A percentile compares a stretch with the other conserved stretches of the same genome.
Evolutionary conservation across 2,797 vertebrate species (phyloP).

Genomic region (Hydrocynus forskahlii): DNA sequence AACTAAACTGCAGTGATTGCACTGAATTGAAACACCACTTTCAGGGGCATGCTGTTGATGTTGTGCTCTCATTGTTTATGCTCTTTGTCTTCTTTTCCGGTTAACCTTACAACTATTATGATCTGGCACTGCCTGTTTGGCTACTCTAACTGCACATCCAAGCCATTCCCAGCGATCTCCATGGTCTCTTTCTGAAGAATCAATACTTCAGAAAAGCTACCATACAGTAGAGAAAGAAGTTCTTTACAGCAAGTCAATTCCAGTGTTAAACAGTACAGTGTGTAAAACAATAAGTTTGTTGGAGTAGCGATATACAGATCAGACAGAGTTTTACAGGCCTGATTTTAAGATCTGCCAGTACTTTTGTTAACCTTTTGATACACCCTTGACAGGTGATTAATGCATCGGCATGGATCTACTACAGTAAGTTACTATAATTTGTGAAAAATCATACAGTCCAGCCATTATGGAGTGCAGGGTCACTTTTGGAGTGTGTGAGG

Average conservation of each 20-base stretch:
- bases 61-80: conserved; percentile 19
- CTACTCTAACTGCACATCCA: conserved; percentile 6
- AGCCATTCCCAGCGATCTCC: not conserved
- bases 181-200: not conserved
- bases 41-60: conserved; percentile 3
- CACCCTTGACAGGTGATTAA: conserved; percentile 22
- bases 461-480: conserved; percentile 38
- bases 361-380: not conserved
- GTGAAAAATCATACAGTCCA: conserved; percentile 27
- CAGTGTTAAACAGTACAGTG: not conserved
- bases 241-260: not conserved
- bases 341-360: conserved; percentile 10
- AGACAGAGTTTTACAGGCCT: not conserved
- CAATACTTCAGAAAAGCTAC: not conserved
- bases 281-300: not conserved
- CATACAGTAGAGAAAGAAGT: not conserved
- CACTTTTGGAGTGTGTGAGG: conserved; percentile 39
- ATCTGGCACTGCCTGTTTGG: conserved; percentile 10
- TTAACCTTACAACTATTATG: conserved; percentile 24
- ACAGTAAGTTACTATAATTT: conserved; percentile 15
- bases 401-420: conserved; percentile 40
- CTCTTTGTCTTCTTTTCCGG: conserved; percentile 5
- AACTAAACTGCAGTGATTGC: conserved; percentile 21
- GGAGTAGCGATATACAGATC: not conserved
- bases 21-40: conserved; percentile 5